phyloP scores from a whole-genome alignment of 2,113 vertebrate species.

The Myotis brandtii region DNA sequence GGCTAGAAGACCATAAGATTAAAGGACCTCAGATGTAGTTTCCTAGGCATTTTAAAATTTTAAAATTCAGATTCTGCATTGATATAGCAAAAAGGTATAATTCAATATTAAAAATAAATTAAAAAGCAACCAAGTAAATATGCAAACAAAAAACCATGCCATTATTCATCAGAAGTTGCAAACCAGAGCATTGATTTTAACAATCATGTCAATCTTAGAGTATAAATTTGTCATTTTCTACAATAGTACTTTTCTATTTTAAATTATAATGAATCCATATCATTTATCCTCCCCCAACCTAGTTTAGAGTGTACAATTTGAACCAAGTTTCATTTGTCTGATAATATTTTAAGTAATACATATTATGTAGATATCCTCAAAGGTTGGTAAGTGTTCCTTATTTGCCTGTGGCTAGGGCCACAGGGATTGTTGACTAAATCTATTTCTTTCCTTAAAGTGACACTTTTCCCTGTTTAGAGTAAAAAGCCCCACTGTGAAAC shows the following conservation, averaged over 20 bases:
- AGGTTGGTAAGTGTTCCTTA: constrained; percentile 50
- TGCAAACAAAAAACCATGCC: neutral
- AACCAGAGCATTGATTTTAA: neutral
- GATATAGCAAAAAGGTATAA: neutral
- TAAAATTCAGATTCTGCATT: neutral
- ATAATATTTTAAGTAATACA: constrained; percentile 57
- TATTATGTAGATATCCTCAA: constrained; percentile 51
- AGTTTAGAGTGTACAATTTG: neutral
- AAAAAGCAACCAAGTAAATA: neutral
- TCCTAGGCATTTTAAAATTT: neutral
- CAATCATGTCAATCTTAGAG: neutral
- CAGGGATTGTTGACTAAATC: neutral
- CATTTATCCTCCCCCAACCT: neutral
- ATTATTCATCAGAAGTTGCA: neutral
- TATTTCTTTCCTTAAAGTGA: constrained; percentile 48
- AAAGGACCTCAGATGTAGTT: neutral
- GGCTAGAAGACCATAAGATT: neutral
- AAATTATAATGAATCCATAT: neutral
- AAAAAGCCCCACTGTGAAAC: constrained; percentile 61
- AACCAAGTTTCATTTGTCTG: constrained; percentile 72
- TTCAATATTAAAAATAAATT: neutral
- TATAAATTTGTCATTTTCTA: neutral
- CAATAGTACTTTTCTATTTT: neutral
- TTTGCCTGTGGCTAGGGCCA: constrained; percentile 61
- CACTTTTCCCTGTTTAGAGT: constrained; percentile 68